Evolutionary conservation across 2,113 vertebrate species (phyloP).

Genomic region (Phylloscopus trochilus): DNA sequence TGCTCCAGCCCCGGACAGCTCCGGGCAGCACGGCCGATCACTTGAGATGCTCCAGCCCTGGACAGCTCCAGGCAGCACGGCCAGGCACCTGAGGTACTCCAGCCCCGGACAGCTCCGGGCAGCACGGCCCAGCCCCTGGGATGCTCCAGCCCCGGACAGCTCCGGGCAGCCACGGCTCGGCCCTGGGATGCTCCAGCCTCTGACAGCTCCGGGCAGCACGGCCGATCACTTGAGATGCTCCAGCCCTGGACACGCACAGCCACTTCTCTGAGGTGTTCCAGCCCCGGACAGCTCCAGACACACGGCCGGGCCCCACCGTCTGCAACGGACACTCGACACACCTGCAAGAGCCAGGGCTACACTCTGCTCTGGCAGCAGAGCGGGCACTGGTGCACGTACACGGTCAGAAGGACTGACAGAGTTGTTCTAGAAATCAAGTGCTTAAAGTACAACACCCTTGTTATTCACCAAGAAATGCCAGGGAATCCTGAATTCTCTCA

Average conservation of each 20-base stretch:
- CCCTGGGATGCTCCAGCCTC: neutral
- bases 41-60: rapidly evolving
- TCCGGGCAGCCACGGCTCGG: rapidly evolving
- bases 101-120: too few relatives aligned
- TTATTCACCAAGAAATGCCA: neutral
- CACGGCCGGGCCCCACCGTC: neutral
- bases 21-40: rapidly evolving
- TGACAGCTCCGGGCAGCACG: neutral
- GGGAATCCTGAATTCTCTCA: neutral
- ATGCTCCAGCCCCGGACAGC: neutral
- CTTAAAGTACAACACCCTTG: neutral
- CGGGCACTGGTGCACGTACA: rapidly evolving
- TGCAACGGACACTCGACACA: neutral
- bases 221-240: rapidly evolving
- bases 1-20: rapidly evolving
- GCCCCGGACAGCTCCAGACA: rapidly evolving
- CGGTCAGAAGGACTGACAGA: neutral
- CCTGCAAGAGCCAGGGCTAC: neutral
- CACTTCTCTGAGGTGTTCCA: too few relatives aligned
- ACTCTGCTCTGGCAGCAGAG: neutral
- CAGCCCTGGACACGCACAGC: too few relatives aligned
- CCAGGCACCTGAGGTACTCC: rapidly evolving
- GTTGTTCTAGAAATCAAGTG: neutral
- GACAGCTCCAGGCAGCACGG: too few relatives aligned
- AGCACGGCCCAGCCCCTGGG: rapidly evolving